Evolutionary conservation across 92 coral and sea anemone species (phyloP), one percentile per base, ranked within the genome.

Genomic region (Hydrozoanthus gracilis): DNA sequence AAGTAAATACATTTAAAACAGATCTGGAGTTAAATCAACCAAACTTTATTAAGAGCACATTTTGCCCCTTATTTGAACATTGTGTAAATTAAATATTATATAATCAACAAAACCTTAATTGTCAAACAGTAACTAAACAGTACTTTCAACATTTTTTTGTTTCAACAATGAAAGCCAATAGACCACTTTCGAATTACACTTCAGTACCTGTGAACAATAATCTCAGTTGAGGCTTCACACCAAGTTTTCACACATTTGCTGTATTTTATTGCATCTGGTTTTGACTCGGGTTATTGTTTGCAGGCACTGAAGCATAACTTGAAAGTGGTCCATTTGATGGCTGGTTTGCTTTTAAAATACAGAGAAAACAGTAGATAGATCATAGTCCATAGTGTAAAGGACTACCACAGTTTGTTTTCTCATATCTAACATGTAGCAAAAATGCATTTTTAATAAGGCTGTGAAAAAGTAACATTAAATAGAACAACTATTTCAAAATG

Each of bases 91-190:
- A 75, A 20, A 75, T 49, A 75, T 75, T 50, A 8, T 11, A 75
- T 18, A 75, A 75, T 17, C 79, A 75, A 75, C 62, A 51, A 75
- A 75, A 75, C 79, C 46, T 75, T 51, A 75, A 50, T 17, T 75
- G 44, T 74, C 79, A 75, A 75, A 75, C 79, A 75, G 79, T 75
- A 75, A 75, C 79, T 75, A 75, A 75, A 75, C 47, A 75, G 79
- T 16, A 75, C 46, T 27, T 75, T 75, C 79, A 75, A 75, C 49
- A 75, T 75, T 17, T 50, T 75, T 51, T 62, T 50, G 20, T 50
- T 75, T 75, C 62, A 75, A 51, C 64, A 17, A 75, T 75, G 62
- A 75, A 75, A 75, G 79, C 64, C 64, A 75, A 46, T 72, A 72
- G 18, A 72, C 55, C 77, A 72, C 77, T 72, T 72, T 72, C 55